Evolutionary conservation across 2,888 invertebrate species (phyloP).

Genomic region (Brachyopa scutellaris): DNA sequence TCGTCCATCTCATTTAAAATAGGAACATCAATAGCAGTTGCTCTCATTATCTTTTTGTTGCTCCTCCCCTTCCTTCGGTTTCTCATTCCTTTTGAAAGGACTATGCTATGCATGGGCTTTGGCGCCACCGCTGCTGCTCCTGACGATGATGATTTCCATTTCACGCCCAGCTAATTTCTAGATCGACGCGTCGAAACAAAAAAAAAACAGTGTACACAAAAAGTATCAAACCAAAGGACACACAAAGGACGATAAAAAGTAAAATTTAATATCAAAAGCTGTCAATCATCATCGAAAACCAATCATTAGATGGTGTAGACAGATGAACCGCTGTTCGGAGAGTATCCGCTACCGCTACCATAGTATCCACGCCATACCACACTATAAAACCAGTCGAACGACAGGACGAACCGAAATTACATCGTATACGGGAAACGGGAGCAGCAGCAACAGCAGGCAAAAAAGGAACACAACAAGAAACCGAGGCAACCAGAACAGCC

Average conservation of each 20-base stretch:
- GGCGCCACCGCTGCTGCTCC: conserved; percentile 37
- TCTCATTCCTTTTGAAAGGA: no score
- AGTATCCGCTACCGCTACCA: conserved; percentile 49
- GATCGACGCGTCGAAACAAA: conserved; percentile 34
- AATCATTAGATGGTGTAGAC: conserved; percentile 70
- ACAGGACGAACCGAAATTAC: conserved; percentile 56
- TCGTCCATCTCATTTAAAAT: conserved; percentile 64
- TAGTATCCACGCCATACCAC: conserved; percentile 35
- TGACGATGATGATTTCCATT: conserved; percentile 65
- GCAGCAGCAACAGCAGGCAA: conserved; percentile 15
- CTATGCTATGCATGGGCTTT: conserved; percentile 27
- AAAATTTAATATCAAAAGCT: conserved; percentile 72
- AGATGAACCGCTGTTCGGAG: conserved; percentile 52
- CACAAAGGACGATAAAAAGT: conserved; percentile 31
- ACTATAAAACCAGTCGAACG: conserved; percentile 13
- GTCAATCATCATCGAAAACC: conserved; percentile 73
- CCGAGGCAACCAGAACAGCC: conserved; percentile 1
- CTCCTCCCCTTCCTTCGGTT: background rate
- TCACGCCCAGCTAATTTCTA: conserved; percentile 68
- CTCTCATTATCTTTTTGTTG: conserved; percentile 52
- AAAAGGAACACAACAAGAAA: conserved; percentile 23
- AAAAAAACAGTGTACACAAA: background rate
- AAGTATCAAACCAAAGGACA: conserved; percentile 20
- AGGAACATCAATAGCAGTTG: conserved; percentile 65
- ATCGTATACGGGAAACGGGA: conserved; percentile 28